Evolutionary conservation across 2,797 vertebrate species (phyloP), one percentile per base, ranked within the genome.

Genomic region (Trachurus trachurus): DNA sequence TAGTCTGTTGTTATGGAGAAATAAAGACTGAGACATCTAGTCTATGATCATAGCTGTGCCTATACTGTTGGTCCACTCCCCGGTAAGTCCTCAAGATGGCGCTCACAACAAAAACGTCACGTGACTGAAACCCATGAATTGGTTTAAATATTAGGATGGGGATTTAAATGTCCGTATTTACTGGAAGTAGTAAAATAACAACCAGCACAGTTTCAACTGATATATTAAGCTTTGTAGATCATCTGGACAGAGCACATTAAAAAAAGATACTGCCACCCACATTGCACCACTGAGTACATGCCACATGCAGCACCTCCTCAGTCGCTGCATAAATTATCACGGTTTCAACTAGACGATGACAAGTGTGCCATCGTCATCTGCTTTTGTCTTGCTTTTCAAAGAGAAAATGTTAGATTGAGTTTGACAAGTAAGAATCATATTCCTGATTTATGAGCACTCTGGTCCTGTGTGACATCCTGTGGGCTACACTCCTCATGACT

Each of bases 251-350:
- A 71, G 71, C 39, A 65, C 34, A 7, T 37, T 8, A 8, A 37
- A 37, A 37, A 40, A 49, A 50, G 52, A 74, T 74, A 62, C 64
- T 59, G 22, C 69, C 58, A 29, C 80, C 80, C 76, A 79, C 68
- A 15, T 44, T 44, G 68, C 76, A 72, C 78, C 58, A 54, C 66
- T 78, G 79, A 86, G 76, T 76, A 72, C 39, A 67, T 65, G 73
- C 49, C 74, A 76, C 74, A 83, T 86, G 73, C 73, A 85, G 66
- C 86, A 78, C 72, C 66, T 89, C 71, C 70, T 77, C 75, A 72
- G 63, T 79, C 84, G 45, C 76, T 87, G 84, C 47, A 90, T 90
- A 75, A 82, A 88, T 92, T 75, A 89, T 79, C 72, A 74, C 21
- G 49, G 19, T 50, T 50, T 10, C 49, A 50, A 50, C 49, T 21